Percentiles rank a stretch among this genome's conserved stretches.
These are phyloP conservation scores for Meloidogyne chitwoodi DNA, from an alignment of 1,140 invertebrate species.

Conservation along the genomic window DNA sequence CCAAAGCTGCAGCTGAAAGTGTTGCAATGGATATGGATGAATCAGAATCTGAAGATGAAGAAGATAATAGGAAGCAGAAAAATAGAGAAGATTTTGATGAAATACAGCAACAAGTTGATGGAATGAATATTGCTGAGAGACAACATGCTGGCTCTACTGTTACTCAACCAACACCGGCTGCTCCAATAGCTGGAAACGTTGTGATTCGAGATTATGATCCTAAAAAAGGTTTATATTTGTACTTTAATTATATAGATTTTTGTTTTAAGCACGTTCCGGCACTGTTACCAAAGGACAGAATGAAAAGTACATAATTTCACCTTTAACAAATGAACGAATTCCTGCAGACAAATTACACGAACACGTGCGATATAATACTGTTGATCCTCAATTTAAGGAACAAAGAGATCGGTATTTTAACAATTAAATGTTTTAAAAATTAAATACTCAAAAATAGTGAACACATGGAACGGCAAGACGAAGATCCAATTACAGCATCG, in stretches of 20 bases:
- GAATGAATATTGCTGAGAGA: conserved; percentile 9
- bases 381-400: conserved; percentile 97
- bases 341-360: conserved; percentile 92
- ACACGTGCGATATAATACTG: conserved; percentile 90
- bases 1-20: conserved; percentile 50
- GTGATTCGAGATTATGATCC: conserved; percentile 94
- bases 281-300: conserved; percentile 62
- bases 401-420: conserved; percentile 79
- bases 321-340: conserved; percentile 93
- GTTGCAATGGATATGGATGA: conserved; percentile 59
- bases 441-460: conserved; percentile 32
- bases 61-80: conserved; percentile 1
- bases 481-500: conserved; percentile 77
- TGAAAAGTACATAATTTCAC: conserved; percentile 92
- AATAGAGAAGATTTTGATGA: conserved; percentile 1
- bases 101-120: conserved; percentile 3
- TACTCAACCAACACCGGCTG: conserved; percentile 70
- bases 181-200: conserved; percentile 78
- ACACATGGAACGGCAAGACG: conserved; percentile 71
- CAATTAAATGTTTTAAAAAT: not conserved
- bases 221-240: conserved; percentile 58
- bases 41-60: conserved; percentile 52
- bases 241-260: not conserved
- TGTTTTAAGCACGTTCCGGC: not conserved
- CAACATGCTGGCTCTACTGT: conserved; percentile 28